phyloP scores from a whole-genome alignment of 2,113 vertebrate species.

The Saccopteryx leptura region DNA sequence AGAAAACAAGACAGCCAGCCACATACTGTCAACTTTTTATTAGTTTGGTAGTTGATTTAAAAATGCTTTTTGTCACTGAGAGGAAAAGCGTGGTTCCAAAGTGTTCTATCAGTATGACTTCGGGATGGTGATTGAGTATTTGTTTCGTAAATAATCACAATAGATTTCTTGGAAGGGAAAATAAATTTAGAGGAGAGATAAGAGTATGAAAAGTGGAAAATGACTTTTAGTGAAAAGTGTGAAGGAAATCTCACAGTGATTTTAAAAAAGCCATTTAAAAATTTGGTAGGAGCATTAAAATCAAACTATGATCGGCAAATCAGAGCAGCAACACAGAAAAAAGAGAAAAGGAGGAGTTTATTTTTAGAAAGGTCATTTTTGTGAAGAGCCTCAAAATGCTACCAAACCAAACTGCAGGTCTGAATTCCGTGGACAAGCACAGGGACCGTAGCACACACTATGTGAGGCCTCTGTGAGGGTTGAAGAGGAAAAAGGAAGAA shows the following conservation, averaged over 20 bases:
- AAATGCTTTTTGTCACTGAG: background rate
- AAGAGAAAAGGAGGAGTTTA: background rate
- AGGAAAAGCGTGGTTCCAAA: background rate
- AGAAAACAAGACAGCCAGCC: background rate
- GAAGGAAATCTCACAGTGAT: conserved; percentile 24
- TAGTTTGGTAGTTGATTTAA: background rate
- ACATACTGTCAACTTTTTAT: conserved; percentile 10
- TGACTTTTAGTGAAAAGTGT: background rate
- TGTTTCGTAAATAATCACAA: background rate
- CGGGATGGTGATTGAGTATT: background rate
- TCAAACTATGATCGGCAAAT: background rate
- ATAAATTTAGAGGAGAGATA: conserved; percentile 4
- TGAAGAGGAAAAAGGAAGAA: background rate
- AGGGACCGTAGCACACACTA: background rate
- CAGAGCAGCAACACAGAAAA: background rate
- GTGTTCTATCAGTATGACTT: background rate
- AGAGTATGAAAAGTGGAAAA: background rate
- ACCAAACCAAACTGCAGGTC: background rate
- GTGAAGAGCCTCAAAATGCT: background rate
- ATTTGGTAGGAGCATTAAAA: background rate
- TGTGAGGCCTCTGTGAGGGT: background rate
- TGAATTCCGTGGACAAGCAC: background rate
- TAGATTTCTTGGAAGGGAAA: background rate
- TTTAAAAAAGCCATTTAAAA: background rate
- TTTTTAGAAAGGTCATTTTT: background rate